A percentile compares a stretch with the other conserved stretches of the same genome.
Conservation (phyloP, 2,888 invertebrate genomes). For the Eucriotettix oculatus region DNA sequence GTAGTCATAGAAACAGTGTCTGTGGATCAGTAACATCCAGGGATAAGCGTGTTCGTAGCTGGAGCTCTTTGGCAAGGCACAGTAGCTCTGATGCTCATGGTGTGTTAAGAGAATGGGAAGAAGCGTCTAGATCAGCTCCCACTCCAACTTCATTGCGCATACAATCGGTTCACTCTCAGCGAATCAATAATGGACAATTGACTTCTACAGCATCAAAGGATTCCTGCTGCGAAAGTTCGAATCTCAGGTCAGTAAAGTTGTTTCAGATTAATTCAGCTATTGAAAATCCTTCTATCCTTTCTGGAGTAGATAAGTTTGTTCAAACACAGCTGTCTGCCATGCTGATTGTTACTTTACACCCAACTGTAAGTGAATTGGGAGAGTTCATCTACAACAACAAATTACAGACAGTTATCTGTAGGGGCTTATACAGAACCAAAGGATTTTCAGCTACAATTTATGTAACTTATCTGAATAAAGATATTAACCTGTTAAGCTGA, state of each 20-base stretch:
- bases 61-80: slow-evolving; percentile 27
- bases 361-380: too few relatives aligned
- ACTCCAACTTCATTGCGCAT: slow-evolving; percentile 49
- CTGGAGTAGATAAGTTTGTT: too few relatives aligned
- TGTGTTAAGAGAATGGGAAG: slow-evolving; percentile 40
- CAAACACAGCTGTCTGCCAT: too few relatives aligned
- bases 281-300: not conserved
- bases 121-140: slow-evolving; percentile 56
- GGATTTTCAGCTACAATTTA: too few relatives aligned
- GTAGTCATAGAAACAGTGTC: slow-evolving; percentile 2
- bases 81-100: slow-evolving; percentile 3
- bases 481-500: too few relatives aligned
- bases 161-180: slow-evolving; percentile 19
- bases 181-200: slow-evolving; percentile 9
- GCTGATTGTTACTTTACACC: too few relatives aligned
- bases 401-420: too few relatives aligned
- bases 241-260: slow-evolving; percentile 1
- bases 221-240: slow-evolving; percentile 7
- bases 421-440: too few relatives aligned
- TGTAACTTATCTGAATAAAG: too few relatives aligned
- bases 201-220: slow-evolving; percentile 20
- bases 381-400: too few relatives aligned
- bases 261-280: not conserved
- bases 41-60: slow-evolving; percentile 47
- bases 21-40: slow-evolving; percentile 12